phyloP scores from a whole-genome alignment of 1,140 invertebrate species.

The Drosophila takahashii region DNA sequence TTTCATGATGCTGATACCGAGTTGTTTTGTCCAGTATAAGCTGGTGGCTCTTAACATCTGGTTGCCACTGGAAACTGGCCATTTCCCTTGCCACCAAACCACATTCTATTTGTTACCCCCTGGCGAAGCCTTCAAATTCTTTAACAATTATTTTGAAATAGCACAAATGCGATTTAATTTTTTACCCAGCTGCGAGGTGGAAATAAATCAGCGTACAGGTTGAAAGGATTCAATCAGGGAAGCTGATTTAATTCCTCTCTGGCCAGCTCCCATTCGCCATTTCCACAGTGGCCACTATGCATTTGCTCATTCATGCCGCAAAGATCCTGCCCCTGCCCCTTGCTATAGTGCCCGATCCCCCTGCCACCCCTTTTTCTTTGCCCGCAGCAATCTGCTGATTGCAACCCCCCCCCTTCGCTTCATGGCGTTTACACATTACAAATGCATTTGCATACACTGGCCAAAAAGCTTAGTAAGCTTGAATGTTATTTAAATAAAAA shows the following conservation, averaged over 20 bases:
- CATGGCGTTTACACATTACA: constrained; percentile 32
- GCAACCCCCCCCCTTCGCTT: neutral
- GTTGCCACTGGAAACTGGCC: neutral
- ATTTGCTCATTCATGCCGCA: constrained; percentile 47
- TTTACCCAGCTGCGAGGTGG: constrained; percentile 15
- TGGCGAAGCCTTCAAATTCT: neutral
- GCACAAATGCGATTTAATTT: neutral
- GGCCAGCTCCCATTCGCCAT: constrained; percentile 13
- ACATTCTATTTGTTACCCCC: neutral
- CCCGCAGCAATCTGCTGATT: constrained; percentile 52
- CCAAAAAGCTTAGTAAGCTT: neutral
- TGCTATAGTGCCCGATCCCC: no score
- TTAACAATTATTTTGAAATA: constrained; percentile 12
- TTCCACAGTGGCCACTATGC: constrained; percentile 18
- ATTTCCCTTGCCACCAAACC: neutral
- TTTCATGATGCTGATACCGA: constrained; percentile 5
- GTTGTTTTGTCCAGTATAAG: constrained; percentile 13
- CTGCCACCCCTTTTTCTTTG: neutral
- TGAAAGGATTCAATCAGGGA: constrained; percentile 49
- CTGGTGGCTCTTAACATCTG: constrained; percentile 29
- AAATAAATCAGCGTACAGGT: constrained; percentile 30
- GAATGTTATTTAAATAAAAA: neutral
- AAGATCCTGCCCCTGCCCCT: constrained; percentile 11
- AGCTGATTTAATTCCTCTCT: constrained; percentile 49
- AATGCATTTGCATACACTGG: constrained; percentile 46